Base-by-base conservation (phyloP, 2,888 invertebrate species). In the Sarcophaga carnaria region DNA sequence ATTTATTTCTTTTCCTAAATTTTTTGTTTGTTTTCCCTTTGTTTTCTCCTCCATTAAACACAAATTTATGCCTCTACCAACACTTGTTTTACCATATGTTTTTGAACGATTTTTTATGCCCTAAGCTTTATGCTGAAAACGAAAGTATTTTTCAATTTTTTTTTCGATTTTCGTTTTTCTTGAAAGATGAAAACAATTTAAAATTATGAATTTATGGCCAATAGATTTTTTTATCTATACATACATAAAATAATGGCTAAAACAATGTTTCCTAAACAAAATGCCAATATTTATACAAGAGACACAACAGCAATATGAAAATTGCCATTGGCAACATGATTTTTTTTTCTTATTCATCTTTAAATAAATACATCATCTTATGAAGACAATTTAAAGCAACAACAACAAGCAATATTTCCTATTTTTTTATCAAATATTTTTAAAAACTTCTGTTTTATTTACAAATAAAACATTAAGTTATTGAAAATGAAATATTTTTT, bases 51-150 rank as follows among this genome's bases (percentile, higher is more conserved):
- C 8, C 37, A 37, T 37, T 37, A 37, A 37, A 37, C 37, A 37
- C 37, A 37, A 37, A 37, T 37, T 37, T 37, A 37, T 37, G 37
- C 37, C 54, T 5, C 54, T 54, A 14, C 54, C 54, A 54, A 54
- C 54, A 54, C 54, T 54, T 54, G 5, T 20, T 22, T 25, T 25
- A 49, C 47, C 80, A 72, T 66, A 27, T 74, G 74, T 74, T 80
- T 74, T 59, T 25, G n/a, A 25, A 11, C 37, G 45, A 22, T 1
- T 37, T 27, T n/a, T 14, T 3, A 49, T 72, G 17, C 37, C 8
- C 37, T 80, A n/a, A 78, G 62, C 60, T 67, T 80, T 59, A n/a
- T 60, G 59, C 17, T 27, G 64, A 66, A 25, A 64, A 54, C 17
- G 17, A 54, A 54, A 54, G 54, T 17, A 54, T 14, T 54, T 14